These are phyloP conservation scores for Ammospiza nelsoni DNA, from an alignment of 2,113 vertebrate genomes.

Conservation along the genomic window DNA sequence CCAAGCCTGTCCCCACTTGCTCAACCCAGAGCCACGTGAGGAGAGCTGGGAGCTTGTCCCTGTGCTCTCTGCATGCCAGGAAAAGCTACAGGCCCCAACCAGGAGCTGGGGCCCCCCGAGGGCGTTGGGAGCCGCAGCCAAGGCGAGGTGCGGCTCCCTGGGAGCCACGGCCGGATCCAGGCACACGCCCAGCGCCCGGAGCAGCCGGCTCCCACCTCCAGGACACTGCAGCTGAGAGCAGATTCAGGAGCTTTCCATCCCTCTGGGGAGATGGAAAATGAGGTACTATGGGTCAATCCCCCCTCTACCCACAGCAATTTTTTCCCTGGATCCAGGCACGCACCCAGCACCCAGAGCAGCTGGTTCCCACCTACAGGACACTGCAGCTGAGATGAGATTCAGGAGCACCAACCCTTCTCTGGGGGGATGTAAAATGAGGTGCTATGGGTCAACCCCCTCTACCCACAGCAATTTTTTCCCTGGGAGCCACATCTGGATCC, in stretches of 20 bases:
- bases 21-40: background rate
- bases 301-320: no score
- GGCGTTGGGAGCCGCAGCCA: background rate
- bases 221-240: background rate
- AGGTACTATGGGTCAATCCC: rapidly evolving
- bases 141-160: slow-evolving; percentile 31
- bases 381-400: background rate
- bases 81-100: slow-evolving; percentile 37
- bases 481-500: no score
- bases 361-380: no score
- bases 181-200: background rate
- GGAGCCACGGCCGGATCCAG: slow-evolving; percentile 27
- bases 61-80: slow-evolving; percentile 7
- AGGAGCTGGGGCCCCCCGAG: slow-evolving; percentile 3
- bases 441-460: rapidly evolving
- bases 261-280: rapidly evolving
- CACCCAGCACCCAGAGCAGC: background rate
- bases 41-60: slow-evolving; percentile 21
- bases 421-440: rapidly evolving
- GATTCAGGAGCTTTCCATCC: background rate
- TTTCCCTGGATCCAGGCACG: background rate
- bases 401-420: background rate
- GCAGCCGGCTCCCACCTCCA: background rate
- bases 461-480: rapidly evolving
- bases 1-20: slow-evolving; percentile 1